A percentile compares a stretch with the other conserved stretches of the same genome.
Evolutionary conservation across 2,888 invertebrate genomes (phyloP).

Genomic region (Spatulosminthurus flaviceps): DNA sequence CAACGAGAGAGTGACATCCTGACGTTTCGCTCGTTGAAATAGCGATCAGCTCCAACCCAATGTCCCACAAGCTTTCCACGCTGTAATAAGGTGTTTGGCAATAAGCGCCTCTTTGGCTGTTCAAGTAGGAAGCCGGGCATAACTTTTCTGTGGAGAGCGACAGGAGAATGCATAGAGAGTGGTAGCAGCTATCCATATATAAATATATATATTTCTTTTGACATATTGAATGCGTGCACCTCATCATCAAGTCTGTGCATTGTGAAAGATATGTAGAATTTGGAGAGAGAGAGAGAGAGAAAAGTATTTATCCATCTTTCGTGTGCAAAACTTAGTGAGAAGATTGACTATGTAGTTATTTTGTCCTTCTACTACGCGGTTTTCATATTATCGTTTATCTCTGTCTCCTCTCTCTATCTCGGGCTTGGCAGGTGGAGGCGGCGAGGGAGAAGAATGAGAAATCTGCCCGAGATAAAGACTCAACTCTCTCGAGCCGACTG

Average conservation of each 20-base stretch:
- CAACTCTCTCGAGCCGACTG: constrained; percentile 45
- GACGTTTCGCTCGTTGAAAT: constrained; percentile 39
- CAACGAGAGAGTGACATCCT: constrained; percentile 47
- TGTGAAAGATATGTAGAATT: background rate
- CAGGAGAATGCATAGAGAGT: too few relatives aligned
- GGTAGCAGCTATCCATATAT: too few relatives aligned
- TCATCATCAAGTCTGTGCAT: background rate
- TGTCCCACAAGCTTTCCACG: constrained; percentile 50
- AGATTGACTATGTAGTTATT: constrained; percentile 33
- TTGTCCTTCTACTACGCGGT: constrained; percentile 43
- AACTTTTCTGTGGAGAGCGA: constrained; percentile 26
- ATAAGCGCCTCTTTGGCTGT: constrained; percentile 52
- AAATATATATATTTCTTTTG: background rate
- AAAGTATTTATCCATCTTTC: constrained; percentile 25
- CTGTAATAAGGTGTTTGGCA: constrained; percentile 53
- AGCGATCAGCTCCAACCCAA: constrained; percentile 28
- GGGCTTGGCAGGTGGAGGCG: constrained; percentile 61
- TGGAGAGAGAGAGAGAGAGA: background rate
- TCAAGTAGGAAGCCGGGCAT: constrained; percentile 50
- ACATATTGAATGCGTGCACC: background rate
- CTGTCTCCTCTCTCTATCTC: constrained; percentile 35
- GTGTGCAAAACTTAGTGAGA: constrained; percentile 25
- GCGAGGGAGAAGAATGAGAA: constrained; percentile 62
- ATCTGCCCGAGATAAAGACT: constrained; percentile 53
- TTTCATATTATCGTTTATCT: constrained; percentile 47